Conservation (phyloP, 1,140 invertebrate species). For the Asbolus verrucosus region DNA sequence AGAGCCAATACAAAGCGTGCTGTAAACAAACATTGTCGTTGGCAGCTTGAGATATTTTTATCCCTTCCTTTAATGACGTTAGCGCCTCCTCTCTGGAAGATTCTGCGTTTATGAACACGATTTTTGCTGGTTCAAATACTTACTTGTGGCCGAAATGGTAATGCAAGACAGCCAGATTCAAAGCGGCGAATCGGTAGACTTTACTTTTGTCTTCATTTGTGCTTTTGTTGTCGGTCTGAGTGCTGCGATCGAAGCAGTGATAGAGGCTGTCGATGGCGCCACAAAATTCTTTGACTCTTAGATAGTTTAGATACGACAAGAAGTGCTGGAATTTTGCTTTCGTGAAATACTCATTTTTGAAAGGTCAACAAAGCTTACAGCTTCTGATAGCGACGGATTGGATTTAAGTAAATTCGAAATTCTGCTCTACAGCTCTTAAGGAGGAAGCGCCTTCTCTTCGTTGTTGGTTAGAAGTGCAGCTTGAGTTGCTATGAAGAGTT, state of each 20-base stretch:
- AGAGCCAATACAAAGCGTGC: constrained; percentile 85
- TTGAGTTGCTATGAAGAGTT: constrained; percentile 88
- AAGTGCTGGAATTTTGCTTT: constrained; percentile 81
- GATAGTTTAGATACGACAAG: constrained; percentile 89
- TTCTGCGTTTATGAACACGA: no score
- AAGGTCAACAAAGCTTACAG: constrained; percentile 69
- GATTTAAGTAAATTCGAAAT: constrained; percentile 82
- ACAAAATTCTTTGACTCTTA: constrained; percentile 88
- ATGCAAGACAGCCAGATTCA: constrained; percentile 90
- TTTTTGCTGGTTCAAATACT: constrained; percentile 56
- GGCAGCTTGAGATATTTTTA: constrained; percentile 88
- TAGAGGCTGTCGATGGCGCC: constrained; percentile 86
- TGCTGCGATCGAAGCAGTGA: constrained; percentile 85
- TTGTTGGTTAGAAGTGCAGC: constrained; percentile 84
- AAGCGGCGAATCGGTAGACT: constrained; percentile 87
- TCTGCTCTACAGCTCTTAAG: constrained; percentile 79
- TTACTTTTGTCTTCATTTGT: constrained; percentile 75
- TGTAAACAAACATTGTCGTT: constrained; percentile 88
- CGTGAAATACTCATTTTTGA: no score
- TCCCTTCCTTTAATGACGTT: constrained; percentile 84
- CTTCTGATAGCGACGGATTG: constrained; percentile 86
- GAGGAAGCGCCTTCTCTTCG: constrained; percentile 81
- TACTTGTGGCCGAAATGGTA: constrained; percentile 88
- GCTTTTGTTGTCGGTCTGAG: constrained; percentile 64
- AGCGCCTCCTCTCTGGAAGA: constrained; percentile 78